Evolutionary conservation across 2,797 vertebrate genomes (phyloP).

Genomic region (Myoxocephalus aenaeus): DNA sequence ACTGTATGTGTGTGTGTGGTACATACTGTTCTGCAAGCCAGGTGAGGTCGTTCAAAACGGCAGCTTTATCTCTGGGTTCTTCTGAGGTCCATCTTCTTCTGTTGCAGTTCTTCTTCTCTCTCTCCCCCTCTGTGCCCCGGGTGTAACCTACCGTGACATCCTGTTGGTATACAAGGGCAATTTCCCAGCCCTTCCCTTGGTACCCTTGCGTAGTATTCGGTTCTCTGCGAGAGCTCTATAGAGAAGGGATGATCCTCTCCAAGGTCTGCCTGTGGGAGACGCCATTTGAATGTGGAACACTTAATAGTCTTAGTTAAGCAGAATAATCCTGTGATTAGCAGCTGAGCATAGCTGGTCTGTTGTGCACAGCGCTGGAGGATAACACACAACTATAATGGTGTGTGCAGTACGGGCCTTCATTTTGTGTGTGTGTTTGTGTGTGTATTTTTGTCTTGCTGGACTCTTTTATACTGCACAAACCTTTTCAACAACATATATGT

Average conservation of each 20-base stretch:
- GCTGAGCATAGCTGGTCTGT: slow-evolving; percentile 61
- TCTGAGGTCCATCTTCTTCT: slow-evolving; percentile 34
- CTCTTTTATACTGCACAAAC: background rate
- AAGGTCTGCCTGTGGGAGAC: slow-evolving; percentile 71
- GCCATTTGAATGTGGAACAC: slow-evolving; percentile 72
- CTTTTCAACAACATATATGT: background rate
- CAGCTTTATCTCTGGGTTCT: slow-evolving; percentile 17
- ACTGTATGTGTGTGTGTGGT: background rate
- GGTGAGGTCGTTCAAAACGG: slow-evolving; percentile 14
- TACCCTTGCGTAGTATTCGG: slow-evolving; percentile 23
- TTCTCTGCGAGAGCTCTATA: slow-evolving; percentile 41
- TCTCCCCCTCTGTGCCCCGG: slow-evolving; percentile 12
- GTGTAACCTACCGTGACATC: slow-evolving; percentile 56
- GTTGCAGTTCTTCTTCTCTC: background rate
- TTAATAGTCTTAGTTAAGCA: slow-evolving; percentile 80
- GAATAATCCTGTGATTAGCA: slow-evolving; percentile 81
- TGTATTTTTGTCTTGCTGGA: slow-evolving; percentile 7
- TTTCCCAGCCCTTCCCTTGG: slow-evolving; percentile 33
- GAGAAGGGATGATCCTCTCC: slow-evolving; percentile 68
- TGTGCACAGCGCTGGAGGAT: slow-evolving; percentile 37
- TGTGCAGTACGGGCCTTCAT: slow-evolving; percentile 2
- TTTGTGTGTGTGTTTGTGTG: background rate
- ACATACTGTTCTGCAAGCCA: slow-evolving; percentile 38
- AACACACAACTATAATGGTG: slow-evolving; percentile 11
- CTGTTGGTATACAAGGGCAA: slow-evolving; percentile 47